Evolutionary conservation across 1,140 invertebrate species (phyloP), one percentile per base, ranked within the genome.

Genomic region (Nomia melanderi): DNA sequence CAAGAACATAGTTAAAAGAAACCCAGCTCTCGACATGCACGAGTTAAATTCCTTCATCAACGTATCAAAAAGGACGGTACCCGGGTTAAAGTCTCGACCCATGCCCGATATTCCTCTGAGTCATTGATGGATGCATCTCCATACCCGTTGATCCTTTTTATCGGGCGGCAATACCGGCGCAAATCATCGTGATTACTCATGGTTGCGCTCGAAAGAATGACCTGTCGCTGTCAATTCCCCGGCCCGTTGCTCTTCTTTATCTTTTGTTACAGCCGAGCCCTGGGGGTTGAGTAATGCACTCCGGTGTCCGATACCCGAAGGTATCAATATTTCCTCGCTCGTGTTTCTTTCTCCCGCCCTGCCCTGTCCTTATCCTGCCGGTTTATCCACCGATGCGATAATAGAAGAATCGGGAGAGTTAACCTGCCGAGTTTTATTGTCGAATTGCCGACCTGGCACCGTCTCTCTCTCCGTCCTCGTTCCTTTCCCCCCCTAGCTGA

Each of bases 221-320:
- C 69, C 66, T 71, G 69, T 78, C 50, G 31, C 36, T 78, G 60
- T 71, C 75, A 54, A 77, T 77, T 71, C 59, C 20, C 23, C 23
- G 25, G n/a, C 2, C 31, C 27, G 23, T 64, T 31, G 59, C 3
- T 78, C 69, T 72, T 72, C 76, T 72, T 77, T 77, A 72, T 78
- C 69, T 57, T 33, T 27, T 23, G 36, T 17, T 27, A 33, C 44
- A 36, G 41, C 67, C 44, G 8, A 25, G 23, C 65, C 33, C 8
- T 31, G 53, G 66, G 57, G 23, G 50, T 7, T 31, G 74, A 71
- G 41, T 33, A 41, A 77, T 62, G 44, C 25, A 59, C 25, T 12
- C 20, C 8, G 9, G 6, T 23, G 25, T 41, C 27, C 74, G 66
- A 71, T 77, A 76, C 14, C 25, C 25, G 8, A 33, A 29, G 31